Evolutionary conservation across 1,140 invertebrate genomes (phyloP).

Genomic region (Drosophila lacteicornis): DNA sequence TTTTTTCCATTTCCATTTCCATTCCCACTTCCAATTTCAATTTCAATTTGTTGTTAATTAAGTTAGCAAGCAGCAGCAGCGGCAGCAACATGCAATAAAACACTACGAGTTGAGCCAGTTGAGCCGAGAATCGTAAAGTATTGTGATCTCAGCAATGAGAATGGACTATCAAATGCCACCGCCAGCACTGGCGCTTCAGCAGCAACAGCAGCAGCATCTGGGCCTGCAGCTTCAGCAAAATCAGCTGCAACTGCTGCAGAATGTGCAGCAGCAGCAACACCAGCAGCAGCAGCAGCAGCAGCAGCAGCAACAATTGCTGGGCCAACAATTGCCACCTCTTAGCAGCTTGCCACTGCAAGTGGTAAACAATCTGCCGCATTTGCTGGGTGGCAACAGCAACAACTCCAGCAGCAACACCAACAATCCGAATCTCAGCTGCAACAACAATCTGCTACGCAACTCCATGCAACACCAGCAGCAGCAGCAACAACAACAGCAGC

Average conservation of each 20-base stretch:
- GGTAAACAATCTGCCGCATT: conserved; percentile 81
- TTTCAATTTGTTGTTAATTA: conserved; percentile 50
- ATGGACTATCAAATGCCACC: conserved; percentile 86
- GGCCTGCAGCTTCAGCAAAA: conserved; percentile 67
- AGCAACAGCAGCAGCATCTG: conserved; percentile 61
- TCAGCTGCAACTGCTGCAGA: conserved; percentile 68
- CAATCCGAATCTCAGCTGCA: conserved; percentile 65
- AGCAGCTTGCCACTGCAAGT: conserved; percentile 81
- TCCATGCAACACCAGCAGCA: conserved; percentile 59
- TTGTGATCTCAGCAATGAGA: conserved; percentile 75
- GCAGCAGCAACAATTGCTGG: conserved; percentile 71
- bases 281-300: conserved; percentile 63
- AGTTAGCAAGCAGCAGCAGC: conserved; percentile 28
- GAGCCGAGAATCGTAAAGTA: conserved; percentile 14
- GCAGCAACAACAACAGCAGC: conserved; percentile 52
- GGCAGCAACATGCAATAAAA: conserved; percentile 33
- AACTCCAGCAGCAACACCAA: conserved; percentile 44
- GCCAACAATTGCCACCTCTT: conserved; percentile 80
- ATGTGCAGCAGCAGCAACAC: conserved; percentile 57
- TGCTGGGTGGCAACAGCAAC: conserved; percentile 57
- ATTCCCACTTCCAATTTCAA: conserved; percentile 20
- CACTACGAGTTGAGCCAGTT: conserved; percentile 10
- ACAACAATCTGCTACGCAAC: conserved; percentile 56
- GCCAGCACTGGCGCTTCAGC: conserved; percentile 81
- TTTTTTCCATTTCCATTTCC: conserved; percentile 18